Conservation (phyloP, 2,888 invertebrate genomes). For the Aquatica leii region DNA sequence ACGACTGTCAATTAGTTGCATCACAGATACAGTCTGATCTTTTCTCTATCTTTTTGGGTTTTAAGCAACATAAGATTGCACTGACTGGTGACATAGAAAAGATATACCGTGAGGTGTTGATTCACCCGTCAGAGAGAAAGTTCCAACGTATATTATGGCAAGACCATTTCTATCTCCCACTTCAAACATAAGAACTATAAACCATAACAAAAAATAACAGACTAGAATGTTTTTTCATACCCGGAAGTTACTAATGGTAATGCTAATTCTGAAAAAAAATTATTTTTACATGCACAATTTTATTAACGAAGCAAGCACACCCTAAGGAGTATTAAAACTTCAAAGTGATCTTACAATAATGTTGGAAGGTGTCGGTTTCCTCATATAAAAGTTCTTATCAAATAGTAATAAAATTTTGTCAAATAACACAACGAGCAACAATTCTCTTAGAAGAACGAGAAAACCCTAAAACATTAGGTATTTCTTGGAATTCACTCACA, state of each 20-base stretch:
- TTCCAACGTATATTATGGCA: too few species aligned
- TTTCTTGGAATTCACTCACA: too few species aligned
- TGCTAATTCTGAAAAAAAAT: too few species aligned
- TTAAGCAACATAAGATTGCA: background rate
- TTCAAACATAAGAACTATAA: background rate
- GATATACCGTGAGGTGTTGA: slow-evolving; percentile 6
- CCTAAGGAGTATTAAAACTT: background rate
- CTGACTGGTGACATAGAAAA: slow-evolving; percentile 9
- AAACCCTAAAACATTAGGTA: background rate
- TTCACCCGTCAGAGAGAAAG: too few species aligned
- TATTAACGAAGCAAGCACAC: background rate
- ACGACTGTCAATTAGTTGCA: background rate
- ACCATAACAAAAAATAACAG: background rate
- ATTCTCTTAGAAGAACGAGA: slow-evolving; percentile 6
- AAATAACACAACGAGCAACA: too few species aligned
- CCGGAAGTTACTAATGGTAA: background rate
- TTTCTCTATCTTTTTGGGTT: slow-evolving; percentile 4
- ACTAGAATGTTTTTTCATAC: too few species aligned
- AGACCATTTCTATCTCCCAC: background rate
- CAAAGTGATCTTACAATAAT: background rate
- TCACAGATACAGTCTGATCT: slow-evolving; percentile 4
- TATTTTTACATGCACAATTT: slow-evolving; percentile 15
- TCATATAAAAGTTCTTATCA: too few species aligned
- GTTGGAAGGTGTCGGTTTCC: too few species aligned
- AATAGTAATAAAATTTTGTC: too few species aligned